Percentiles rank a stretch among this genome's conserved stretches.
phyloP scores from a whole-genome alignment of 2,797 vertebrate genomes.

The Erpetoichthys calabaricus region DNA sequence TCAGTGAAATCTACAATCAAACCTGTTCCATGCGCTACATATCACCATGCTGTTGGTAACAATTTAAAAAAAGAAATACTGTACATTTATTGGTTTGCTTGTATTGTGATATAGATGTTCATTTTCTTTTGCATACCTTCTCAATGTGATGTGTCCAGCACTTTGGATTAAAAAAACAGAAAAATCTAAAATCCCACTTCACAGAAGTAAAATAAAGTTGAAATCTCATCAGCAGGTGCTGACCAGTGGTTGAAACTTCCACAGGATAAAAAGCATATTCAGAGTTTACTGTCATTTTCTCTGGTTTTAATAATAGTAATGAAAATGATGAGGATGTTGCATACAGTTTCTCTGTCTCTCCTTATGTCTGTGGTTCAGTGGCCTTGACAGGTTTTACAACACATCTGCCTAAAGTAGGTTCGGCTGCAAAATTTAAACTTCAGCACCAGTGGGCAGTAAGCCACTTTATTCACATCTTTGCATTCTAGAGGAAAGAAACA shows the following conservation, averaged over 20 bases:
- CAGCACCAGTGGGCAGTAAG: slow-evolving; percentile 95
- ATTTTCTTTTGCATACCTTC: slow-evolving; percentile 46
- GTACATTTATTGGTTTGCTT: too few species aligned
- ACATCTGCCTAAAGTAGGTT: slow-evolving; percentile 99
- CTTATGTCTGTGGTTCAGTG: slow-evolving; percentile 56
- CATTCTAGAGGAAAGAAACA: slow-evolving; percentile 62
- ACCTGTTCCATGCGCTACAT: too few species aligned
- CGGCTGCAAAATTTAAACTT: slow-evolving; percentile 99
- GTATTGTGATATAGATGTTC: too few species aligned
- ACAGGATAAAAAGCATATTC: slow-evolving; percentile 51
- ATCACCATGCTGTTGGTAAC: too few species aligned
- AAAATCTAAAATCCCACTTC: slow-evolving; percentile 82
- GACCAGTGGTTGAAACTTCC: slow-evolving; percentile 92
- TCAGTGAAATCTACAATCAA: too few species aligned
- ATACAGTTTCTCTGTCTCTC: slow-evolving; percentile 3
- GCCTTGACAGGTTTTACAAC: slow-evolving; percentile 98
- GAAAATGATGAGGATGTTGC: not conserved
- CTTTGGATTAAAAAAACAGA: slow-evolving; percentile 70
- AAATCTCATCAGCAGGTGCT: slow-evolving; percentile 75
- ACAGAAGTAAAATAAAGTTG: slow-evolving; percentile 93
- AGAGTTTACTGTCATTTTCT: slow-evolving; percentile 1
- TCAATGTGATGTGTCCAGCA: slow-evolving; percentile 83
- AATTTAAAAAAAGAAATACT: too few species aligned
- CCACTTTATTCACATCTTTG: slow-evolving; percentile 99
- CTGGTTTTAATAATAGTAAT: too few species aligned